Evolutionary conservation across 2,113 vertebrate genomes (phyloP).

Genomic region (Salvelinus namaycush): DNA sequence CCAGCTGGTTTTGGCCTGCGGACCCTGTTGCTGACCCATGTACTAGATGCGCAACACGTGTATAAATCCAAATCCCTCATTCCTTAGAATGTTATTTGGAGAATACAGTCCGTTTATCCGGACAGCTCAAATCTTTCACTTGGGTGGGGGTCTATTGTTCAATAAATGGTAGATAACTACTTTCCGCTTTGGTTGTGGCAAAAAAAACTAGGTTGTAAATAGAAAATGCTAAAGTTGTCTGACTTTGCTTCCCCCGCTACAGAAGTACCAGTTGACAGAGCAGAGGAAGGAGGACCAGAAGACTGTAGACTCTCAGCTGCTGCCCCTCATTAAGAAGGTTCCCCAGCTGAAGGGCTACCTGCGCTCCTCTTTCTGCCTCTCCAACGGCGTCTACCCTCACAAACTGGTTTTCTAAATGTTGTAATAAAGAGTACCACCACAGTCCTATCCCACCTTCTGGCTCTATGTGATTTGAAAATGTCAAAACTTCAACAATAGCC

Average conservation of each 20-base stretch:
- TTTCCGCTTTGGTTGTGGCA: too few species aligned
- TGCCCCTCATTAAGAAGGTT: slow-evolving; percentile 86
- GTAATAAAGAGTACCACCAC: slow-evolving; percentile 69
- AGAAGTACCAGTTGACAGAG: slow-evolving; percentile 96
- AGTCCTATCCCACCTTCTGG: slow-evolving; percentile 3
- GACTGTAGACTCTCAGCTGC: slow-evolving; percentile 84
- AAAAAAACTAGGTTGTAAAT: too few species aligned
- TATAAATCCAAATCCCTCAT: too few species aligned
- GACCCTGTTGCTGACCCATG: too few species aligned
- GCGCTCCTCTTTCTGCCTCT: slow-evolving; percentile 83
- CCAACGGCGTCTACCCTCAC: slow-evolving; percentile 92
- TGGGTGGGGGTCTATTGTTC: not conserved
- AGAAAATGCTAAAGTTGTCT: too few species aligned
- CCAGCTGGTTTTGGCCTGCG: too few species aligned
- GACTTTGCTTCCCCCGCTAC: slow-evolving; percentile 14
- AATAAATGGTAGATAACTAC: too few species aligned
- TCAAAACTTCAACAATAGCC: too few species aligned
- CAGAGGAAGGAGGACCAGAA: slow-evolving; percentile 94
- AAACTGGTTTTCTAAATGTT: slow-evolving; percentile 92
- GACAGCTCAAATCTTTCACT: too few species aligned
- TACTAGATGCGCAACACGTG: too few species aligned
- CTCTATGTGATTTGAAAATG: not conserved
- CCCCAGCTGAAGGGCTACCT: slow-evolving; percentile 93
- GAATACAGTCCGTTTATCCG: too few species aligned
- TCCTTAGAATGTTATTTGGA: too few species aligned